Percentiles rank a stretch among this genome's conserved stretches.
These are phyloP conservation scores for Lamproptera curius DNA, from an alignment of 2,888 invertebrate species.

Conservation along the genomic window DNA sequence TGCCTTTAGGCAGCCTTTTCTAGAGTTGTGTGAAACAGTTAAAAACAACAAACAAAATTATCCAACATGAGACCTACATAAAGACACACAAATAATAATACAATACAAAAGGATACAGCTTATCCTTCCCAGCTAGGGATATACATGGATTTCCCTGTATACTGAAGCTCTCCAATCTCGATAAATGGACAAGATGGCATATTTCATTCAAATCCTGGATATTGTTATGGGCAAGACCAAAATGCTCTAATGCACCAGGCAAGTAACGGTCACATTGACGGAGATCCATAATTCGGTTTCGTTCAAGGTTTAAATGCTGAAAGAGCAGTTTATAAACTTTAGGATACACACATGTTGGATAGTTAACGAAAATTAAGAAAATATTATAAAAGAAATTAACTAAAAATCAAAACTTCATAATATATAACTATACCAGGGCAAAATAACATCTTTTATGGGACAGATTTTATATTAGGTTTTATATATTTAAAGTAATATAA, in stretches of 20 bases:
- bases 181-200: conserved; percentile 87
- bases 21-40: too few species aligned
- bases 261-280: conserved; percentile 90
- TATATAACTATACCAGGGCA: not conserved
- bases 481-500: too few species aligned
- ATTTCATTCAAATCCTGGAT: conserved; percentile 92
- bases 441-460: not conserved
- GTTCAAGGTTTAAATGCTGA: conserved; percentile 90
- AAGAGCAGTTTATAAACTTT: too few species aligned
- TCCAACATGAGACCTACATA: too few species aligned
- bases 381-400: too few species aligned
- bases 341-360: too few species aligned
- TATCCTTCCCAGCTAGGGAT: conserved; percentile 83
- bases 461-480: not conserved
- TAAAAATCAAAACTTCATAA: not conserved
- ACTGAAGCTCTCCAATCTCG: conserved; percentile 87
- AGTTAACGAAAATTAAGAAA: too few species aligned
- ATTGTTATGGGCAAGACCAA: conserved; percentile 90
- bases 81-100: too few species aligned
- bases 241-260: conserved; percentile 84
- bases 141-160: conserved; percentile 94
- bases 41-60: too few species aligned
- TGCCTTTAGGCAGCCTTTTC: too few species aligned
- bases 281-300: conserved; percentile 90
- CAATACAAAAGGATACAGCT: conserved; percentile 86